Percentiles rank a stretch among this genome's conserved stretches.
Conservation (phyloP, 2,113 vertebrate species). For the Tragelaphus scriptus region DNA sequence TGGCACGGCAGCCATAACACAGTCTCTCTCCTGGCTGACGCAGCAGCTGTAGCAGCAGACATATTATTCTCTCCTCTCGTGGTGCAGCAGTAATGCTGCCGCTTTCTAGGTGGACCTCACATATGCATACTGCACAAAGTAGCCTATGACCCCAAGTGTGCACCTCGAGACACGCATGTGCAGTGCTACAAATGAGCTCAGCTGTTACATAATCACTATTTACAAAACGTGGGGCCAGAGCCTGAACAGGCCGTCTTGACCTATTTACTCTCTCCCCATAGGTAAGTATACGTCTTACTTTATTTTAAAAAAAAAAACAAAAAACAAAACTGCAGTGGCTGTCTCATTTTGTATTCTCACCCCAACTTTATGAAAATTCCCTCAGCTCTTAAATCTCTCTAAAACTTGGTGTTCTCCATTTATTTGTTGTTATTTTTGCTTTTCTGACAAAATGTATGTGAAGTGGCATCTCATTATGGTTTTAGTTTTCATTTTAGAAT, state of each 20-base stretch:
- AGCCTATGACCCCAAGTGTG: background rate
- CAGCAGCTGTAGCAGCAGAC: background rate
- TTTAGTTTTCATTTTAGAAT: background rate
- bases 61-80: background rate
- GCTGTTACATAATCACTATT: too few species aligned
- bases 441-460: background rate
- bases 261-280: too few species aligned
- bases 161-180: background rate
- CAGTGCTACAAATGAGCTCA: too few species aligned
- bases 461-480: background rate
- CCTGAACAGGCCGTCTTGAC: too few species aligned
- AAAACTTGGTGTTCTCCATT: background rate
- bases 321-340: background rate
- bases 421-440: background rate
- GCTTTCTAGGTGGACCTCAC: background rate
- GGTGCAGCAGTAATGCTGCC: background rate
- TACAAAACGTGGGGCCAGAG: too few species aligned
- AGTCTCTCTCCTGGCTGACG: background rate
- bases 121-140: background rate
- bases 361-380: background rate
- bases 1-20: background rate
- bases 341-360: background rate
- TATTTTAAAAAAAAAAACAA: too few species aligned
- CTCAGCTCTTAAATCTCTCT: background rate
- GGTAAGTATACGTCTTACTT: background rate